A percentile compares a stretch with the other conserved stretches of the same genome.
phyloP scores from a whole-genome alignment of 2,888 invertebrate genomes.

The Antheraea yamamai region DNA sequence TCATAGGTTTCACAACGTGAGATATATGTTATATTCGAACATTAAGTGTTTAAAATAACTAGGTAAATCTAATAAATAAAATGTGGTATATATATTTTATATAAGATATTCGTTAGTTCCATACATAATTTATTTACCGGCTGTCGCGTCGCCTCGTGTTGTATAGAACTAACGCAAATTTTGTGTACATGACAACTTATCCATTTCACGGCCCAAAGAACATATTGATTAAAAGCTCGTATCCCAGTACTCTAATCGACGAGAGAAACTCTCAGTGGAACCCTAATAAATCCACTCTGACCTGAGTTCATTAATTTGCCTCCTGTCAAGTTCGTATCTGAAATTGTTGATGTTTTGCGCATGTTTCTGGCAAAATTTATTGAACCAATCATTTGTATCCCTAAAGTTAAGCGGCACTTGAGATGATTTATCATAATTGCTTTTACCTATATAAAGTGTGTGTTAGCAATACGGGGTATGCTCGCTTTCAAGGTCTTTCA shows the following conservation, averaged over 20 bases:
- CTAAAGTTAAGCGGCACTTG: constrained; percentile 53
- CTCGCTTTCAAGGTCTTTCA: constrained; percentile 9
- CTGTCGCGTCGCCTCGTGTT: not conserved
- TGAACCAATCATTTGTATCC: constrained; percentile 62
- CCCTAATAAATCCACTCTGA: constrained; percentile 70
- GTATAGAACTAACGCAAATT: constrained; percentile 3
- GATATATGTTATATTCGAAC: not conserved
- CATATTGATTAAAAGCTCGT: constrained; percentile 38
- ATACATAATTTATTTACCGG: not conserved
- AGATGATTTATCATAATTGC: constrained; percentile 57
- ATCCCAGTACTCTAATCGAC: constrained; percentile 39
- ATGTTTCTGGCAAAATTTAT: constrained; percentile 69
- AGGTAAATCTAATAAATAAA: not conserved
- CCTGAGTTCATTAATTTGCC: constrained; percentile 74
- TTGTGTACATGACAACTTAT: constrained; percentile 28
- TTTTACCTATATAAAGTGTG: constrained; percentile 27
- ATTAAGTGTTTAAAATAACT: too few relatives aligned
- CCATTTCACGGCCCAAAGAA: constrained; percentile 35
- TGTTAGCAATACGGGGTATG: not conserved
- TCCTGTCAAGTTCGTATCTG: constrained; percentile 70
- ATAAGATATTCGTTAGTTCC: not conserved
- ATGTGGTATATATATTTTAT: not conserved
- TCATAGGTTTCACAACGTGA: not conserved
- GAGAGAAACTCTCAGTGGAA: constrained; percentile 47
- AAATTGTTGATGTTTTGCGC: constrained; percentile 77